phyloP scores from a whole-genome alignment of 2,113 vertebrate genomes.

The Saccopteryx leptura region DNA sequence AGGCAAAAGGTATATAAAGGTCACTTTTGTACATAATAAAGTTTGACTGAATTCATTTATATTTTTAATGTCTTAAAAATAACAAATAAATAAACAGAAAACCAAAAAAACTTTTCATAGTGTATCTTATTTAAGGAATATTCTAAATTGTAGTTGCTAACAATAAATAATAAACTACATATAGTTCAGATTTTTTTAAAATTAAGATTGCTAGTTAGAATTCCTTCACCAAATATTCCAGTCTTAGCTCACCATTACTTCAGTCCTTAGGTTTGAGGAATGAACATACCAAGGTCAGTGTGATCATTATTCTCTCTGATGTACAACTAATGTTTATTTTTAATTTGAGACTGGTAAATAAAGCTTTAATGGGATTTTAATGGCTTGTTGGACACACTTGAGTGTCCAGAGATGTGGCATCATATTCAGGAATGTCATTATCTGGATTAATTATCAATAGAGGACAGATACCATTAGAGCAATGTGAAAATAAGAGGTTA shows the following conservation, averaged over 20 bases:
- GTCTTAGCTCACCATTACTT: conserved; percentile 18
- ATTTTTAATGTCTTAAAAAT: background rate
- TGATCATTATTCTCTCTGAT: conserved; percentile 85
- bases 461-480: conserved; percentile 84
- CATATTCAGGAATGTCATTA: conserved; percentile 87
- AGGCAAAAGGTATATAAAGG: background rate
- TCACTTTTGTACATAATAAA: background rate
- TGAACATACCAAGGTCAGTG: conserved; percentile 85
- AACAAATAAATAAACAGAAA: background rate
- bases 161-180: background rate
- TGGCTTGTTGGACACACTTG: conserved; percentile 90
- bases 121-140: background rate
- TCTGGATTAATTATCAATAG: conserved; percentile 90
- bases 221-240: background rate
- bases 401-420: conserved; percentile 88
- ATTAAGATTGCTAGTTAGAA: background rate
- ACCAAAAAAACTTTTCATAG: background rate
- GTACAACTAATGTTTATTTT: conserved; percentile 87
- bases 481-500: conserved; percentile 81
- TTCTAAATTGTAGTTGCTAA: background rate
- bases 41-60: background rate
- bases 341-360: conserved; percentile 89
- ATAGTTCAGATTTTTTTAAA: background rate
- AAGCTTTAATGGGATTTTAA: conserved; percentile 90
- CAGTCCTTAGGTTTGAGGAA: conserved; percentile 71